Conservation (phyloP, 2,888 invertebrate genomes). For the Hypomecis punctinalis region DNA sequence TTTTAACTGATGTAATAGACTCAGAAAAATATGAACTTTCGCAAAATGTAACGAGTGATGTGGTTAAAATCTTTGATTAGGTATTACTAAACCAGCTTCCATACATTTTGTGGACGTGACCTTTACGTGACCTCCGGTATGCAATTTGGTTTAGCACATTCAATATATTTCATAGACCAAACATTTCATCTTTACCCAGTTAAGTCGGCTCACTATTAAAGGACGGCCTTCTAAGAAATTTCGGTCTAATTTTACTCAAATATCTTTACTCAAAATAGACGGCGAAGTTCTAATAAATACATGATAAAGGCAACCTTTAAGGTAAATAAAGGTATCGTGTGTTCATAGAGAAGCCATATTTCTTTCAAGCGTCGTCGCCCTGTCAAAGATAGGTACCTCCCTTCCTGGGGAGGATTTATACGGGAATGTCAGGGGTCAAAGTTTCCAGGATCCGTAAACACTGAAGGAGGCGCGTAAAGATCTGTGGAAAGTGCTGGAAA, state of each 20-base stretch:
- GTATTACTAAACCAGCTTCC: too few relatives aligned
- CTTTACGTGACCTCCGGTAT: too few relatives aligned
- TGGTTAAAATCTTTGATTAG: too few relatives aligned
- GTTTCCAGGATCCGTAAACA: constrained; percentile 17
- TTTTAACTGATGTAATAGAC: too few relatives aligned
- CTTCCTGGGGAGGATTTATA: constrained; percentile 27
- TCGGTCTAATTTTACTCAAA: background rate
- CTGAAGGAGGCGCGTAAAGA: constrained; percentile 4
- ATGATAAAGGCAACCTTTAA: constrained; percentile 13
- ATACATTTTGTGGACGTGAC: too few relatives aligned
- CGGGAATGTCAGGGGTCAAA: constrained; percentile 29
- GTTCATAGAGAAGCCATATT: constrained; percentile 25
- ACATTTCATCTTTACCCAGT: too few relatives aligned
- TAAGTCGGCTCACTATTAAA: too few relatives aligned
- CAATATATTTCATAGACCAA: too few relatives aligned
- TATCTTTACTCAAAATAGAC: background rate
- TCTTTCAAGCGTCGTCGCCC: constrained; percentile 24
- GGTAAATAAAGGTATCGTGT: constrained; percentile 26
- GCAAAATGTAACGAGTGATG: too few relatives aligned
- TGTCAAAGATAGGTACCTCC: constrained; percentile 33
- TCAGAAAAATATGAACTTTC: too few relatives aligned
- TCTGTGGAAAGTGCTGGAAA: constrained; percentile 9
- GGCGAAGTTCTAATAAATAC: background rate
- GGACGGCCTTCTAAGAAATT: too few relatives aligned
- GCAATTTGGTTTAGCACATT: too few relatives aligned